Conservation (phyloP, 2,797 vertebrate genomes). For the Malurus leucopterus region DNA sequence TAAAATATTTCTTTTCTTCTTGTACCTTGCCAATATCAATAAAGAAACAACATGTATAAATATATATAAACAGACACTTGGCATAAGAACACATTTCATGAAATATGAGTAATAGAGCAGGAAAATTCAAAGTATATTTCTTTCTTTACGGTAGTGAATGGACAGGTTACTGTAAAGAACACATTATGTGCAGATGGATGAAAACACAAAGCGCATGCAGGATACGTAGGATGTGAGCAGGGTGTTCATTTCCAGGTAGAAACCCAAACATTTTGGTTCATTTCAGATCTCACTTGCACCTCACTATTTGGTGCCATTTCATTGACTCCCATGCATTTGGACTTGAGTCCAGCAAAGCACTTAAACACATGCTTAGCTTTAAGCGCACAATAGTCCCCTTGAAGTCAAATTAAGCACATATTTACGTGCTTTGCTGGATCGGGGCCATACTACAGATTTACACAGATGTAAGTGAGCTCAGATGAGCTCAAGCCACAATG, state of each 20-base stretch:
- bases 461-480: slow-evolving; percentile 67
- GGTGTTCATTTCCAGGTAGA: slow-evolving; percentile 39
- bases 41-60: slow-evolving; percentile 63
- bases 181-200: slow-evolving; percentile 24
- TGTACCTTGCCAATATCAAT: slow-evolving; percentile 60
- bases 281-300: slow-evolving; percentile 53
- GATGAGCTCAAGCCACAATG: slow-evolving; percentile 66
- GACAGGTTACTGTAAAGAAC: slow-evolving; percentile 45
- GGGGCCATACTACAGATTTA: slow-evolving; percentile 63
- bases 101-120: slow-evolving; percentile 62
- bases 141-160: slow-evolving; percentile 52
- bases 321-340: slow-evolving; percentile 53
- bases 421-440: slow-evolving; percentile 59
- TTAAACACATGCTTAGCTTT: slow-evolving; percentile 60
- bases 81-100: slow-evolving; percentile 45
- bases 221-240: slow-evolving; percentile 11
- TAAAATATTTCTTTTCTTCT: slow-evolving; percentile 52
- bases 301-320: slow-evolving; percentile 42
- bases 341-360: slow-evolving; percentile 58
- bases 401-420: slow-evolving; percentile 66
- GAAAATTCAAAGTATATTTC: slow-evolving; percentile 67
- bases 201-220: background rate
- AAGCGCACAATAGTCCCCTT: slow-evolving; percentile 60
- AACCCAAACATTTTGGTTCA: slow-evolving; percentile 59
- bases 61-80: slow-evolving; percentile 65